Conservation (phyloP, 2,888 invertebrate species). For the Apodemia zela region DNA sequence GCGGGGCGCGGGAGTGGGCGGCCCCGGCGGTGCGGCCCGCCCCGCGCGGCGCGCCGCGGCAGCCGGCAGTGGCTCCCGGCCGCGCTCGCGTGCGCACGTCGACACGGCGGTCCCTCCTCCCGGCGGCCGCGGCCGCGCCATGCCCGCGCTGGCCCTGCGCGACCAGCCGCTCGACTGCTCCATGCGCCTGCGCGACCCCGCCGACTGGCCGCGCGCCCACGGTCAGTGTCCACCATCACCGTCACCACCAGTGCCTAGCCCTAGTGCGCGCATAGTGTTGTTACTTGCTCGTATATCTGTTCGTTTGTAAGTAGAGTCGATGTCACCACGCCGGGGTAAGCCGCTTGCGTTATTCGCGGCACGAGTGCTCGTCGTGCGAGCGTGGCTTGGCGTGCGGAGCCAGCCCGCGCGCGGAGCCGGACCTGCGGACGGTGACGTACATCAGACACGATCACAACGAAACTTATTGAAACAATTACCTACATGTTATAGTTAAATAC, state of each 20-base stretch:
- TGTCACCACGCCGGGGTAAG: neutral
- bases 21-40: constrained; percentile 48
- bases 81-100: constrained; percentile 62
- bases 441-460: no score
- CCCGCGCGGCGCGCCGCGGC: constrained; percentile 59
- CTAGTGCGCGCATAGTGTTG: constrained; percentile 6
- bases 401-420: neutral
- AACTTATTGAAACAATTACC: no score
- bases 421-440: neutral
- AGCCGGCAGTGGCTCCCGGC: constrained; percentile 71
- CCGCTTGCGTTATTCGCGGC: neutral
- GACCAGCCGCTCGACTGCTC: constrained; percentile 87
- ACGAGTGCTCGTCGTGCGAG: neutral
- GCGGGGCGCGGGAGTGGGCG: constrained; percentile 37
- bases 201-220: constrained; percentile 61
- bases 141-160: constrained; percentile 84
- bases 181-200: constrained; percentile 78
- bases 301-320: constrained; percentile 10
- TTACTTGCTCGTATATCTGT: neutral
- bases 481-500: no score
- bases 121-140: constrained; percentile 67
- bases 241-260: constrained; percentile 25
- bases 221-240: constrained; percentile 54
- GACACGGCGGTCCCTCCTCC: no score
- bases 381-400: no score